phyloP scores from a whole-genome alignment of 2,113 vertebrate genomes.

The Nothoprocta perdicaria region DNA sequence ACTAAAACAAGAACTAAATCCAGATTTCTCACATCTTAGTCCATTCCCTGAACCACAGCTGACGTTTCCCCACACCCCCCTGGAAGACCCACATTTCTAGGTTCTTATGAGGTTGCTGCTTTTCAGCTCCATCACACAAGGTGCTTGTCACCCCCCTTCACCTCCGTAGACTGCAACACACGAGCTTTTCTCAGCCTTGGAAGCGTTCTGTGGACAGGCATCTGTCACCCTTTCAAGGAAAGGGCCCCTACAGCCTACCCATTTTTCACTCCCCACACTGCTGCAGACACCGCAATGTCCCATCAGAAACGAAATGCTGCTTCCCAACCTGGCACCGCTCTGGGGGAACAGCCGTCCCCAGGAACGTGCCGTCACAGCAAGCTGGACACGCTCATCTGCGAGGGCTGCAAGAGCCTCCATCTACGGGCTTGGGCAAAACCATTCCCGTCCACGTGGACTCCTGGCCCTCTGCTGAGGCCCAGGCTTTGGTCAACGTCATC shows the following conservation, averaged over 20 bases:
- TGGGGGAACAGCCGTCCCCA: background rate
- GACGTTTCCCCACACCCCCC: background rate
- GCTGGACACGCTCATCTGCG: background rate
- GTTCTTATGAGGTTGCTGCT: background rate
- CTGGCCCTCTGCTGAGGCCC: background rate
- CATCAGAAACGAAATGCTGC: background rate
- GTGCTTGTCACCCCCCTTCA: background rate
- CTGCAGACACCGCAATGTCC: background rate
- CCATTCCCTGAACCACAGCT: background rate
- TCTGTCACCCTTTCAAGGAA: background rate
- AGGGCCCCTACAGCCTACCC: background rate
- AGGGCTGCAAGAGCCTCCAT: background rate
- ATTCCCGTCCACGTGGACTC: background rate
- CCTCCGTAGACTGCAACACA: background rate
- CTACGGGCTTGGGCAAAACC: background rate
- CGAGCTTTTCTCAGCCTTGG: background rate
- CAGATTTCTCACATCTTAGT: background rate
- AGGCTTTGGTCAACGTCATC: background rate
- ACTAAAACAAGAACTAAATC: background rate
- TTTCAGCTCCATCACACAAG: background rate
- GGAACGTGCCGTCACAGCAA: accelerated
- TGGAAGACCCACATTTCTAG: background rate
- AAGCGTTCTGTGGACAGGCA: background rate
- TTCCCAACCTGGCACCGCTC: background rate
- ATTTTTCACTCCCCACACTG: background rate